Evolutionary conservation across 2,113 vertebrate genomes (phyloP), one percentile per base, ranked within the genome.

Genomic region (Caranx ignobilis): DNA sequence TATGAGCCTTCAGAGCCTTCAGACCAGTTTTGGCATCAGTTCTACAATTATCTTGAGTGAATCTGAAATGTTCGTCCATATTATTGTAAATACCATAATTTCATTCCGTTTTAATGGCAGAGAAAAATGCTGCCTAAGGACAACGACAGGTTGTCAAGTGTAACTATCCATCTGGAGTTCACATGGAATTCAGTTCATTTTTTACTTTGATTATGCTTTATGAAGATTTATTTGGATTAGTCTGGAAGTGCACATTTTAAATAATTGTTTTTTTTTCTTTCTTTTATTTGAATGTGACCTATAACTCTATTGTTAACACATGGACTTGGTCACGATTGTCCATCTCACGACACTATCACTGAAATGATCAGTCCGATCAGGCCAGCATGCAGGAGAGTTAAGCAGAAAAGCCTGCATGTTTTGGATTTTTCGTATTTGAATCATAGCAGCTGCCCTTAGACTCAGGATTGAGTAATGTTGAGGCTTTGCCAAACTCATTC

Each of bases 331-430:
- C 59, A 75, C 70, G 57, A 75, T 81, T 75, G 57, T 3, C 41
- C 31, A 12, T 18, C 18, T 80, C 39, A 41, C 63, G 43, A 45
- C 56, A 75, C 65, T 83, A 80, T 83, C 66, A 61, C 61, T 71
- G 35, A 87, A 77, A 84, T 26, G 26, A 26, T 81, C 77, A 74
- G 81, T 77, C 69, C 77, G 66, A 75, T 84, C 74, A 77, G 71
- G 15, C 48, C 54, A 6, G 41, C 21, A 32, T 54, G 65, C 55
- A 43, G 57, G 16, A 0, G 34, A 0, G 34, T 48, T 60, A 65
- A 6, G 31, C 63, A 41, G 66, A 26, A 39, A 79, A 82, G 11
- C 32, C 32, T 63, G 35, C 78, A 80, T 56, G 77, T 54, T 56
- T 35, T 61, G 61, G 31, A 10, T 50, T 72, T 60, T 69, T 86